These are phyloP conservation scores for Drosophila hamatofila DNA, from an alignment of 2,888 invertebrate genomes.

Conservation along the genomic window DNA sequence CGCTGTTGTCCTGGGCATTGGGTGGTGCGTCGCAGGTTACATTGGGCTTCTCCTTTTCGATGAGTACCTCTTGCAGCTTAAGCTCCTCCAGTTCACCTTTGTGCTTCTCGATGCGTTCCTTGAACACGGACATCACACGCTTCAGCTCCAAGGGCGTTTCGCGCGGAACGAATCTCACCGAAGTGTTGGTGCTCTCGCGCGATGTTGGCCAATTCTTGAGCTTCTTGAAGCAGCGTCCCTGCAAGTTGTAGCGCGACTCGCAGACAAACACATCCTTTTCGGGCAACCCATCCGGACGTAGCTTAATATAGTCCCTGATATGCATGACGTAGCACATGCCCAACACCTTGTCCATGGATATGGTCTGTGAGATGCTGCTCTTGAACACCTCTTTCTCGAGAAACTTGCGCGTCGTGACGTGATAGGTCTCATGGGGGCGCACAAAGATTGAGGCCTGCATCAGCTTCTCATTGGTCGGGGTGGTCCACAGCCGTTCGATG, in stretches of 20 bases:
- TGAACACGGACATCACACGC: slow-evolving; percentile 96
- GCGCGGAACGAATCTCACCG: slow-evolving; percentile 88
- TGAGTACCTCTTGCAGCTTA: slow-evolving; percentile 92
- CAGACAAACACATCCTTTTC: slow-evolving; percentile 98
- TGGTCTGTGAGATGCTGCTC: slow-evolving; percentile 94
- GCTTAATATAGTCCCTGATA: slow-evolving; percentile 97
- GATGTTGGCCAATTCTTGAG: slow-evolving; percentile 91
- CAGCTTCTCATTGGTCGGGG: slow-evolving; percentile 92
- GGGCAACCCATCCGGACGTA: slow-evolving; percentile 93
- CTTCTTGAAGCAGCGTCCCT: slow-evolving; percentile 95
- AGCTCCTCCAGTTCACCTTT: slow-evolving; percentile 95
- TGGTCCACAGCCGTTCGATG: slow-evolving; percentile 95
- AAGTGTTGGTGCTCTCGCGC: slow-evolving; percentile 86
- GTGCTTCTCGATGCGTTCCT: slow-evolving; percentile 95
- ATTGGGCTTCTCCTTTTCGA: slow-evolving; percentile 95
- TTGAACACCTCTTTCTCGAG: slow-evolving; percentile 98
- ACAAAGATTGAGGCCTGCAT: slow-evolving; percentile 96
- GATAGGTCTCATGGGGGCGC: slow-evolving; percentile 98
- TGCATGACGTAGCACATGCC: slow-evolving; percentile 97
- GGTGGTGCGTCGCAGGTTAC: slow-evolving; percentile 89
- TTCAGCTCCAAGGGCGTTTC: slow-evolving; percentile 93
- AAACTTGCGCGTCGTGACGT: slow-evolving; percentile 97
- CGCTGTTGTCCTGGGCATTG: slow-evolving; percentile 91
- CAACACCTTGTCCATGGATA: slow-evolving; percentile 93
- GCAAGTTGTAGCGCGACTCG: slow-evolving; percentile 96